phyloP scores from a whole-genome alignment of 2,888 invertebrate genomes.

The Cabera pusaria region DNA sequence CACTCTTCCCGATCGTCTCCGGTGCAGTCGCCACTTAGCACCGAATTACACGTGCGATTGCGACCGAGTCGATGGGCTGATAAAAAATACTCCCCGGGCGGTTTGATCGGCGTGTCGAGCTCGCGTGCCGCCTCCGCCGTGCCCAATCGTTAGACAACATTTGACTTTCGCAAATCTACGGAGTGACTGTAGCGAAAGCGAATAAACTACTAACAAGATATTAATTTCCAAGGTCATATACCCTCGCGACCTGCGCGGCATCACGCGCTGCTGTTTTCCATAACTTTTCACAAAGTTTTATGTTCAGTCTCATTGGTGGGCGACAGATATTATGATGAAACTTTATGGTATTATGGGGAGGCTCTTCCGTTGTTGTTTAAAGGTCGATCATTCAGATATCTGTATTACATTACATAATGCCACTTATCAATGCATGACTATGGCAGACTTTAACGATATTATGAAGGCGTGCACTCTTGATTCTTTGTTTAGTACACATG shows the following conservation, averaged over 20 bases:
- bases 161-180: slow-evolving; percentile 66
- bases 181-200: slow-evolving; percentile 53
- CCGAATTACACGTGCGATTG: slow-evolving; percentile 34
- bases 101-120: slow-evolving; percentile 44
- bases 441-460: too few species aligned
- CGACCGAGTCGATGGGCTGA: slow-evolving; percentile 31
- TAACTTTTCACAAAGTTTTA: slow-evolving; percentile 21
- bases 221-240: slow-evolving; percentile 49
- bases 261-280: slow-evolving; percentile 24
- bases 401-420: too few species aligned
- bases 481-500: too few species aligned
- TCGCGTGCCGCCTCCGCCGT: slow-evolving; percentile 70
- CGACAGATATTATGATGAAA: slow-evolving; percentile 16
- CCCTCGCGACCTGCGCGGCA: slow-evolving; percentile 29
- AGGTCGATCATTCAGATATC: too few species aligned
- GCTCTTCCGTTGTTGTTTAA: slow-evolving; percentile 8
- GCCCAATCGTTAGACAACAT: slow-evolving; percentile 69
- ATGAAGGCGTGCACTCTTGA: too few species aligned
- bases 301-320: slow-evolving; percentile 12
- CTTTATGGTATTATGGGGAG: slow-evolving; percentile 11
- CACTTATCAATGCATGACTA: too few species aligned
- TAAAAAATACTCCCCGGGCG: slow-evolving; percentile 33
- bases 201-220: slow-evolving; percentile 58
- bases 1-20: slow-evolving; percentile 22
- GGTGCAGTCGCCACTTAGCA: slow-evolving; percentile 23